Base-by-base conservation (phyloP, 2,113 vertebrate genomes). In the Lichenostomus cassidix region DNA sequence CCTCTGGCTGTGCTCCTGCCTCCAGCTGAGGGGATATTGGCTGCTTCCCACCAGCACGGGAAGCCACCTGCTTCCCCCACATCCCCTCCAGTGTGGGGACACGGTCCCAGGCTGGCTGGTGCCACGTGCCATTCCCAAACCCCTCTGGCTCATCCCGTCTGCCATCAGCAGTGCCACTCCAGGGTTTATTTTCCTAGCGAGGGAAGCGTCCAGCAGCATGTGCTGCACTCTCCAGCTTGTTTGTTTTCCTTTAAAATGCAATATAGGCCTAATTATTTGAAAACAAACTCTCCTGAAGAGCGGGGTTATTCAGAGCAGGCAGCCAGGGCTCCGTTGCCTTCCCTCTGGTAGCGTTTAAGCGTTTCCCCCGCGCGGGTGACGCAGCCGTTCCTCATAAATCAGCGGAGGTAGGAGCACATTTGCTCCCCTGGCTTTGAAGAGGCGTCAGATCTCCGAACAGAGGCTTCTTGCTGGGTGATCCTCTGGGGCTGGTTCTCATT, bases 401-500 rank as follows among this genome's bases (percentile, higher is more conserved):
- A 77, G 46, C 1, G 0, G 87, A 93, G 87, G 96, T 91, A 87
- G 89, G 76, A 96, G 83, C 93, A 60, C 67, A 68, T 91, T 85
- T 83, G 81, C 84, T 64, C 67, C 53, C 70, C 59, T 37, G 44
- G 31, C 90, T 84, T 83, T 92, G 95, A 96, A 97, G 96, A 77
- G 94, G 84, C 49, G 35, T 86, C 71, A 60, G 91, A 73, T 83
- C 92, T 96, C 92, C 0, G 50, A 90, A 87, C 50, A 70, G 87
- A 89, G 70, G 71, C 68, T 75, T 82, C 52, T 75, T 87, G 82
- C 82, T 91, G 94, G 67, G 84, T 87, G 88, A 92, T 97, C 85
- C 76, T 91, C 86, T 1, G 25, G 81, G 81, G 59, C 84, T 84
- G 59, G 73, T 96, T 96, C 89, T 90, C 84, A 89, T 93, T 92